Base-by-base conservation (phyloP, 2,113 vertebrate genomes). In the Siniperca chuatsi region DNA sequence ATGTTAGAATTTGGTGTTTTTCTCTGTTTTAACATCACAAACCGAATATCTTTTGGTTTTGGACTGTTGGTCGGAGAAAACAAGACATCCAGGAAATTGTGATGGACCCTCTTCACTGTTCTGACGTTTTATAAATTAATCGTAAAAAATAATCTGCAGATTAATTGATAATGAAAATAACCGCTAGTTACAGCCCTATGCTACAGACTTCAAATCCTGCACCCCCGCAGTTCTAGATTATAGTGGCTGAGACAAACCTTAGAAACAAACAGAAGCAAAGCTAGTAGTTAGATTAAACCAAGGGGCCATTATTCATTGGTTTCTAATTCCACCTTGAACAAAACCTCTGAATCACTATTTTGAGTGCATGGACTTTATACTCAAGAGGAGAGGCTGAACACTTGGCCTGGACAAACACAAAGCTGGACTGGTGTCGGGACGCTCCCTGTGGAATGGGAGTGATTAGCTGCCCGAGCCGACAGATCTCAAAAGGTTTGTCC, bases 401-500 rank as follows among this genome's bases (percentile, higher is more conserved):
- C 83, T 85, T 74, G 65, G 75, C 72, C 70, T 33, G 64, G 75
- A 85, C 77, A 70, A 68, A 88, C 83, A 85, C 79, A 79, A 88
- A 88, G 79, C 87, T 65, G 79, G 73, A 67, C 71, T 37, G 72
- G 54, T 82, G 85, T 87, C 1, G 33, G 78, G 89, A 89, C 69
- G 62, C 74, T 88, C 80, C 76, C 70, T 12, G 64, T 80, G 81
- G 77, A 88, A 89, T 77, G 78, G 74, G 48, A 82, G 84, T 74
- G 78, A 93, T 93, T 91, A 90, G 88, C 82, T 60, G 66, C 68
- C 73, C 37, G 23, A 87, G 83, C 68, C 40, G 55, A 83, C 69
- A 8, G 46, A 90, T 90, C 82, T 91, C 85, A 87, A 93, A 89
- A 87, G 88, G 86, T 83, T 88, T 62, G 88, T 87, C 78, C 81